These are phyloP conservation scores for Eublepharis macularius DNA, from an alignment of 2,113 vertebrate genomes.

Conservation along the genomic window DNA sequence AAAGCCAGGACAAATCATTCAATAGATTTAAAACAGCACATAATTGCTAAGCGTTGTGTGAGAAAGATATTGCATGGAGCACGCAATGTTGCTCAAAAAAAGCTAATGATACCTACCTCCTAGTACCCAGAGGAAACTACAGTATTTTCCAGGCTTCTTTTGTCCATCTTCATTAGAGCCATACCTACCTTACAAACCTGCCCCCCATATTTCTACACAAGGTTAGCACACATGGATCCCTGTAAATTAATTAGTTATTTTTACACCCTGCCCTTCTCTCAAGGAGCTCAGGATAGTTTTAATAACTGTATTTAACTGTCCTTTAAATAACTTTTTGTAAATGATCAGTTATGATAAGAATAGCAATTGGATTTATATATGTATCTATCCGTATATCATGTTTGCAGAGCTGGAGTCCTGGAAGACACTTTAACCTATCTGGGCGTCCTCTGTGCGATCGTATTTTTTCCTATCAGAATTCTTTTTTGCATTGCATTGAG, in stretches of 20 bases:
- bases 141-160: background rate
- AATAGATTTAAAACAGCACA: slow-evolving; percentile 30
- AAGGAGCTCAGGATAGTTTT: background rate
- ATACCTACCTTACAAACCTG: background rate
- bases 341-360: too few relatives aligned
- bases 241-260: background rate
- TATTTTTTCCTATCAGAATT: slow-evolving; percentile 95
- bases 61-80: background rate
- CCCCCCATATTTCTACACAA: background rate
- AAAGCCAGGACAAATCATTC: slow-evolving; percentile 12
- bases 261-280: background rate
- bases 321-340: background rate
- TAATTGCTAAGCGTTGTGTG: background rate
- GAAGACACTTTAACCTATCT: slow-evolving; percentile 98
- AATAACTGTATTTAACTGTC: background rate
- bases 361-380: too few relatives aligned
- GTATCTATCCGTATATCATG: too few relatives aligned
- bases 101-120: background rate
- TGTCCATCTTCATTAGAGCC: background rate
- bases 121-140: background rate
- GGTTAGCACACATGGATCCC: background rate
- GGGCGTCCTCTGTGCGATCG: slow-evolving; percentile 93
- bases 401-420: slow-evolving; percentile 93
- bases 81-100: background rate
- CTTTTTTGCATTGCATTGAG: slow-evolving; percentile 95